Base-by-base conservation (phyloP, 2,113 vertebrate genomes). In the Neomonachus schauinslandi region DNA sequence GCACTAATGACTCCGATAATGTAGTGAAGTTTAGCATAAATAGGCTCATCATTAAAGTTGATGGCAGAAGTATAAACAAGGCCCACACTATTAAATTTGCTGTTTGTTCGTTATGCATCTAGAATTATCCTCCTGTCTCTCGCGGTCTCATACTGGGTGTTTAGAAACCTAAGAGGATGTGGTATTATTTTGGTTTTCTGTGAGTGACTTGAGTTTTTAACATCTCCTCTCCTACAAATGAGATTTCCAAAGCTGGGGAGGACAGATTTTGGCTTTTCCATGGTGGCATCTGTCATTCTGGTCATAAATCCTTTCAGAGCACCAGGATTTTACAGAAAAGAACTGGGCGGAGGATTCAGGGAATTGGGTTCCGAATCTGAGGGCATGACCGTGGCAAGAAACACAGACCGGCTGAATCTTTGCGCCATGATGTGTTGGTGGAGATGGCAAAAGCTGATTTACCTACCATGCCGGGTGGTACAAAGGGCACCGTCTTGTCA, bases 1-100 rank as follows among this genome's bases (percentile, higher is more conserved):
- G 95, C 98, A 98, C 97, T 98, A 98, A 98, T 98, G 97, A 98
- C 95, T 97, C 91, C 22, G 31, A 97, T 98, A 98, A 98, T 96
- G 88, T 81, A 94, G 97, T 91, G 97, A 97, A 96, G 97, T 97
- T 98, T 98, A 98, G 96, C 97, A 97, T 98, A 98, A 98, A 98
- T 96, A 98, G 95, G 81, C 97, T 98, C 98, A 97, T 98, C 96
- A 97, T 98, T 98, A 98, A 97, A 92, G 80, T 80, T 97, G 97
- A 98, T 93, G 97, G 97, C 94, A 97, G 94, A 97, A 95, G 71
- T 96, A 97, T 97, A 96, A 98, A 98, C 97, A 98, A 98, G 97
- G 92, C 94, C 96, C 96, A 98, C 92, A 97, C 81, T 96, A 91
- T 96, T 98, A 97, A 94, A 97, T 98, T 96, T 97, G 94, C 95